These are phyloP conservation scores for Nautilus pompilius DNA, from an alignment of 1,140 invertebrate genomes.

Conservation along the genomic window DNA sequence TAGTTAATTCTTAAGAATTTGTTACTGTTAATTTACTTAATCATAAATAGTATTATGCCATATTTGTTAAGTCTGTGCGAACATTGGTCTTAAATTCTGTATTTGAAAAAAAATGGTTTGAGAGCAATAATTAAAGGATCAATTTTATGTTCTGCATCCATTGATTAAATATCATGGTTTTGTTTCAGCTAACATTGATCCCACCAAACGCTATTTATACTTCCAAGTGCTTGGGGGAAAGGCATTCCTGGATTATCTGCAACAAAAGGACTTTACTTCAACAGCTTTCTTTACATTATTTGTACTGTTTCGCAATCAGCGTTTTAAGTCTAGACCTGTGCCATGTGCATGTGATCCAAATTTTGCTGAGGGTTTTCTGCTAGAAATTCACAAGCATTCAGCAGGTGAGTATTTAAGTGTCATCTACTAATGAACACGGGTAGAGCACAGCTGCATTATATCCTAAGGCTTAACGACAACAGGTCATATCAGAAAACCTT, in stretches of 20 bases:
- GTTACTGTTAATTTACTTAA: too few relatives aligned
- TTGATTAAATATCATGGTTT: slow-evolving; percentile 1
- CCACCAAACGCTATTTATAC: slow-evolving; percentile 45
- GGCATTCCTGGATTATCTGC: slow-evolving; percentile 50
- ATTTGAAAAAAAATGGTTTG: not conserved
- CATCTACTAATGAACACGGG: too few relatives aligned
- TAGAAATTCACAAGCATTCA: slow-evolving; percentile 52
- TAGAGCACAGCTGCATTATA: too few relatives aligned
- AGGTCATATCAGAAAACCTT: too few relatives aligned
- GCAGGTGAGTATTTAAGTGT: slow-evolving; percentile 31
- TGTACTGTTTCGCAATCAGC: slow-evolving; percentile 50
- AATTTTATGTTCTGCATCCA: not conserved
- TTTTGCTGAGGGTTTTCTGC: slow-evolving; percentile 51
- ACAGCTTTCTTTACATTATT: slow-evolving; percentile 47
- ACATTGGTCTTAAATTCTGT: not conserved
- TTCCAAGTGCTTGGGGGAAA: slow-evolving; percentile 46
- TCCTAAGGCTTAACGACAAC: too few relatives aligned
- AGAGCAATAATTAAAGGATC: not conserved
- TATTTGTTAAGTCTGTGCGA: not conserved
- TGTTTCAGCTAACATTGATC: slow-evolving; percentile 49
- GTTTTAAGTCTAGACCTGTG: slow-evolving; percentile 50
- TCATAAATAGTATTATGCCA: not conserved
- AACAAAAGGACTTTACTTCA: slow-evolving; percentile 36
- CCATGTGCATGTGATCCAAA: slow-evolving; percentile 53
- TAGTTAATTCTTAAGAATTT: too few relatives aligned